Conservation (phyloP, 2,888 invertebrate genomes). For the Pharmacophagus antenor region DNA sequence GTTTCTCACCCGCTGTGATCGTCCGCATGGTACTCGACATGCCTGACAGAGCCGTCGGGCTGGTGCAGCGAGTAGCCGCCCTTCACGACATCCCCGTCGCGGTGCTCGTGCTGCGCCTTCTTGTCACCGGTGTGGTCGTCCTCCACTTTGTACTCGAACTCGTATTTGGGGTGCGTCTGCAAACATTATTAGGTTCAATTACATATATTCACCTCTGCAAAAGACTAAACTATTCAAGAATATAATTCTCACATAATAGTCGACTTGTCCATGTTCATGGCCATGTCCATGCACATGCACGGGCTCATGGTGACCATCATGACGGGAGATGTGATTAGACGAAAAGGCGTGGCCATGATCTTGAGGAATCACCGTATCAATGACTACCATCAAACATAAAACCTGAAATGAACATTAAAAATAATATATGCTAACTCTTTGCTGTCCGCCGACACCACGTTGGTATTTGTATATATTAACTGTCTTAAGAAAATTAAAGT, state of each 20-base stretch:
- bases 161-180: conserved; percentile 42
- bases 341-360: conserved; percentile 60
- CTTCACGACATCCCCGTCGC: conserved; percentile 66
- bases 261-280: conserved; percentile 27
- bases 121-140: conserved; percentile 45
- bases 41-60: conserved; percentile 70
- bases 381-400: background rate
- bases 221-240: background rate
- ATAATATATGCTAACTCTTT: too few relatives aligned
- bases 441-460: too few relatives aligned
- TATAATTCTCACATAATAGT: conserved; percentile 6
- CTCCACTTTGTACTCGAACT: conserved; percentile 43
- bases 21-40: conserved; percentile 73
- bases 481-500: too few relatives aligned
- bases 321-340: conserved; percentile 56
- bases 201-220: background rate
- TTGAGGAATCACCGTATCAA: conserved; percentile 30
- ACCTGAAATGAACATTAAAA: background rate
- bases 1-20: conserved; percentile 51
- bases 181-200: background rate
- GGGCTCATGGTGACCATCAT: conserved; percentile 53
- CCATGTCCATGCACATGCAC: conserved; percentile 36
- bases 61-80: conserved; percentile 73
- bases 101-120: conserved; percentile 69
- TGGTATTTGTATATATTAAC: too few relatives aligned